phyloP scores from a whole-genome alignment of 2,113 vertebrate species.

The Tetraodon nigroviridis region DNA sequence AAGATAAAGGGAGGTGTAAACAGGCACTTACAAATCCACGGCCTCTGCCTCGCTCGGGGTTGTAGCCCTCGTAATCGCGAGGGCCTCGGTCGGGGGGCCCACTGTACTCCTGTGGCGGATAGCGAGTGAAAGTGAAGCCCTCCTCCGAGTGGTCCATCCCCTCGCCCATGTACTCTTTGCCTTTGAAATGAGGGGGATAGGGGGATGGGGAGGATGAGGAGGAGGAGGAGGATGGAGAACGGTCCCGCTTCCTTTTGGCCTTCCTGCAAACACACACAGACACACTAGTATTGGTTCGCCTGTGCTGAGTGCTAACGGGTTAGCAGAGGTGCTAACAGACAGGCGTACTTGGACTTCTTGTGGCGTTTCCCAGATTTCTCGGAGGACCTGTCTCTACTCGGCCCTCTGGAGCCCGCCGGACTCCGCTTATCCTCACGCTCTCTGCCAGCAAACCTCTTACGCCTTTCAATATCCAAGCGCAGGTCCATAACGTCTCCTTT shows the following conservation, averaged over 20 bases:
- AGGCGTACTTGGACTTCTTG: constrained; percentile 87
- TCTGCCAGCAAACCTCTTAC: constrained; percentile 88
- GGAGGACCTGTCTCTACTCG: constrained; percentile 88
- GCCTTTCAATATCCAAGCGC: constrained; percentile 94
- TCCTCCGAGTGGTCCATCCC: constrained; percentile 84
- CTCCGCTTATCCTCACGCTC: constrained; percentile 88
- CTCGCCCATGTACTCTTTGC: constrained; percentile 82
- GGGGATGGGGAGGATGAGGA: constrained; percentile 87
- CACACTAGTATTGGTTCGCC: too few relatives aligned
- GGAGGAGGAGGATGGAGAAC: constrained; percentile 89
- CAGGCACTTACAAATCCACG: constrained; percentile 73
- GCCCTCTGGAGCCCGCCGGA: constrained; percentile 88
- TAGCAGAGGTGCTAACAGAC: neutral
- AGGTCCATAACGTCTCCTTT: constrained; percentile 94
- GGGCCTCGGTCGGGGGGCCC: constrained; percentile 60
- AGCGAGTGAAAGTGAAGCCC: constrained; percentile 81
- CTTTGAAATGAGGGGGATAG: constrained; percentile 74
- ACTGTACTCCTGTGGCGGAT: constrained; percentile 68
- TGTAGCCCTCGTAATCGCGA: constrained; percentile 65
- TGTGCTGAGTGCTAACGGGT: too few relatives aligned
- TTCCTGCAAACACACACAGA: constrained; percentile 76
- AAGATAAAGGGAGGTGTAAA: neutral
- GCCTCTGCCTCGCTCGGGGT: constrained; percentile 63
- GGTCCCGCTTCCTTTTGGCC: constrained; percentile 87
- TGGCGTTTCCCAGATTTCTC: constrained; percentile 93